Evolutionary conservation across 2,797 vertebrate species (phyloP).

Genomic region (Allobates femoralis): DNA sequence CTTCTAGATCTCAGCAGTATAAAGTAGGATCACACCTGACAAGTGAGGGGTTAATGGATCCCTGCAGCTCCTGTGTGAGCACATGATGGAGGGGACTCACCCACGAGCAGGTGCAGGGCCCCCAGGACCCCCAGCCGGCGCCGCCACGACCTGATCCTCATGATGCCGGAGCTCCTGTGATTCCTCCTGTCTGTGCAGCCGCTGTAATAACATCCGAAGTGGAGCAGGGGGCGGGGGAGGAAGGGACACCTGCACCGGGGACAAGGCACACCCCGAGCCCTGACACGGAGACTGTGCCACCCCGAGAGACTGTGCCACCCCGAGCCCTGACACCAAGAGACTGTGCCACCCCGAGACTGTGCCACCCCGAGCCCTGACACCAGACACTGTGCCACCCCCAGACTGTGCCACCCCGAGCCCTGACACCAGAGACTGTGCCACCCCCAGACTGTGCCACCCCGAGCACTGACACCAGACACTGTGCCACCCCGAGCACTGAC

Average conservation of each 20-base stretch:
- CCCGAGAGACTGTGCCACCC: not conserved
- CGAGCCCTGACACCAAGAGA: not conserved
- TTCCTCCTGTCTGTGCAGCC: constrained; percentile 13
- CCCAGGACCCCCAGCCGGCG: constrained; percentile 39
- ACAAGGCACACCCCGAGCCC: not conserved
- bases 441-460: too few species aligned
- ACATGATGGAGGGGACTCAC: constrained; percentile 24
- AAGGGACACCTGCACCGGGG: constrained; percentile 54
- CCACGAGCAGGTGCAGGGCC: constrained; percentile 3
- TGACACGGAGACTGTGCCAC: not conserved
- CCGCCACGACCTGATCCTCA: constrained; percentile 43
- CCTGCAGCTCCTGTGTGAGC: too few species aligned
- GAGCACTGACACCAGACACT: too few species aligned
- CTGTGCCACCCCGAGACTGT: not conserved
- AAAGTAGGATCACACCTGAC: not conserved
- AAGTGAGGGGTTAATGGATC: not conserved
- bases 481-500: too few species aligned
- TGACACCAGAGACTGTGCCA: too few species aligned
- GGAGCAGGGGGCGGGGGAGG: constrained; percentile 54
- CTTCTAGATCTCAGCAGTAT: not conserved
- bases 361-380: too few species aligned
- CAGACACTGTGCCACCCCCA: too few species aligned
- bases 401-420: too few species aligned
- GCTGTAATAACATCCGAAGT: constrained; percentile 48
- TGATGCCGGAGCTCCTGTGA: constrained; percentile 12